Evolutionary conservation across 1,140 invertebrate species (phyloP).

Genomic region (Lethrus apterus): DNA sequence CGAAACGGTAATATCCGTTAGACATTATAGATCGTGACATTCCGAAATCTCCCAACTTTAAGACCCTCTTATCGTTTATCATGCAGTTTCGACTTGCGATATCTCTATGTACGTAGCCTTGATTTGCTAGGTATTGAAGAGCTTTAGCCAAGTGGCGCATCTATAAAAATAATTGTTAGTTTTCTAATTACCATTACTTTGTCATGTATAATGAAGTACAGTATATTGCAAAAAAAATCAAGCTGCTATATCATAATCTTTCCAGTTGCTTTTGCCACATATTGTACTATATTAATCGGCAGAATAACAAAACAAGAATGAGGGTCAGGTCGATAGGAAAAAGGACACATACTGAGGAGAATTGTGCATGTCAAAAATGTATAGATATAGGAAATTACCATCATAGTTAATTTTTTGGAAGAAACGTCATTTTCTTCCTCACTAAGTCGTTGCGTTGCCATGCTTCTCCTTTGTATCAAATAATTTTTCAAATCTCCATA

Average conservation of each 20-base stretch:
- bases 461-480: slow-evolving; percentile 71
- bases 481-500: slow-evolving; percentile 89
- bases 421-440: slow-evolving; percentile 71
- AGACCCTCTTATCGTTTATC: slow-evolving; percentile 68
- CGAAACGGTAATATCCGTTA: slow-evolving; percentile 68
- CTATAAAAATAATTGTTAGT: too few relatives aligned
- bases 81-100: slow-evolving; percentile 84
- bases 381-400: too few relatives aligned
- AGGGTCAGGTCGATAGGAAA: too few relatives aligned
- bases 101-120: slow-evolving; percentile 82
- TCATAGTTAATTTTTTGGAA: slow-evolving; percentile 68
- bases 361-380: too few relatives aligned
- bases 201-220: too few relatives aligned
- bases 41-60: slow-evolving; percentile 89
- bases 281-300: too few relatives aligned
- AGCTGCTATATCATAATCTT: too few relatives aligned
- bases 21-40: slow-evolving; percentile 85
- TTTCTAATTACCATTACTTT: too few relatives aligned
- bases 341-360: too few relatives aligned
- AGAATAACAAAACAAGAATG: too few relatives aligned
- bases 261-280: too few relatives aligned
- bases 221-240: too few relatives aligned
- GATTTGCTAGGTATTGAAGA: slow-evolving; percentile 71
- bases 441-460: slow-evolving; percentile 61
- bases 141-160: slow-evolving; percentile 76